Evolutionary conservation across 2,888 invertebrate genomes (phyloP), one percentile per base, ranked within the genome.

Genomic region (Dione vanillae): DNA sequence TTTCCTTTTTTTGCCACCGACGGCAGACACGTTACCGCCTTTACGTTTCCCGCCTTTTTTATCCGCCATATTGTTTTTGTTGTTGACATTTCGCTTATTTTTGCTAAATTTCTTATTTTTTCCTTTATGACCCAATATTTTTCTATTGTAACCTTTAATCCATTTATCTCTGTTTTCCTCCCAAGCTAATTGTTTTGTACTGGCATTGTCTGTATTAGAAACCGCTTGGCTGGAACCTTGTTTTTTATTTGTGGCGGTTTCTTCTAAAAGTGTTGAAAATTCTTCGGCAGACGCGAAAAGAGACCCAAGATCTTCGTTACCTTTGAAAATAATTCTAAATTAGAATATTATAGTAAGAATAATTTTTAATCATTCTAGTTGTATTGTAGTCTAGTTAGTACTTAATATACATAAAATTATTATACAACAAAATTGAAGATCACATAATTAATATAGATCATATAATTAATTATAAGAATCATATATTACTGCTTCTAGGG

Each of bases 261-360:
- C 97, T 87, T 98, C 98, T 66, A 99, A 90, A 78, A 98, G 93
- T 56, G 97, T 96, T 0, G 98, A 96, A 91, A 98, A 98, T 88
- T 98, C 96, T 85, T 98, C 98, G 0, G 97, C 97, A 0, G 97
- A 96, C 2, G 97, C 97, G 89, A 97, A 97, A 45, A 97, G 82
- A 0, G 95, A 95, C 52, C 94, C 93, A 56, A 95, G 90, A 77
- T 95, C 95, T 47, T 92, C 91, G 77, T 84, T 83, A 16, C 92
- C 92, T 92, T 83, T 54, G 16, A 59, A 72, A 64, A n/a, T 56
- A 20, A 5, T 0, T 35, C 5, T 40, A 41, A n/a, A 20, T 41
- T 27, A 51, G 27, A 51, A 59, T 11, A 27, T n/a, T n/a, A 1
- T 43, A 43, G n/a, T 61, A 61, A 43, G 14, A 20, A 35, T 14